phyloP scores from a whole-genome alignment of 2,797 vertebrate genomes.

The Characodon lateralis region DNA sequence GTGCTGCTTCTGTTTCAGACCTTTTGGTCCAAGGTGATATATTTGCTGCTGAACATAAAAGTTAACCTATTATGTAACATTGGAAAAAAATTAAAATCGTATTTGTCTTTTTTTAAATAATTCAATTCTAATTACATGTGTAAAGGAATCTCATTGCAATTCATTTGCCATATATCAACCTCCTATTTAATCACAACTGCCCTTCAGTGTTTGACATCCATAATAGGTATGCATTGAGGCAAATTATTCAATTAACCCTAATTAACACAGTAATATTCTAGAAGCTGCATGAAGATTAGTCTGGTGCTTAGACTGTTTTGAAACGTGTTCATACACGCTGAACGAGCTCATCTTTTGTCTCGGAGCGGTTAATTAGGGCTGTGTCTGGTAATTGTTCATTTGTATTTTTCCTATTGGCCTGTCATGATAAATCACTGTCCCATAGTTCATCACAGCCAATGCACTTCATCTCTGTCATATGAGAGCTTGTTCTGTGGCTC shows the following conservation, averaged over 20 bases:
- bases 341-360: conserved; percentile 74
- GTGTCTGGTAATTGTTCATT: conserved; percentile 81
- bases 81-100: background rate
- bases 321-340: conserved; percentile 64
- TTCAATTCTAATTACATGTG: conserved; percentile 20
- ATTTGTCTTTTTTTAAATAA: background rate
- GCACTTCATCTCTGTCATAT: conserved; percentile 75
- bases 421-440: conserved; percentile 72
- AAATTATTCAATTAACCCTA: conserved; percentile 80
- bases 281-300: conserved; percentile 67
- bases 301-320: conserved; percentile 54
- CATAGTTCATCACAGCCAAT: conserved; percentile 67
- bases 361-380: conserved; percentile 71
- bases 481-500: conserved; percentile 57
- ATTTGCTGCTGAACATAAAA: background rate
- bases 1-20: background rate
- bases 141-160: conserved; percentile 43
- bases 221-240: conserved; percentile 62
- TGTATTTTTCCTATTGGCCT: conserved; percentile 78
- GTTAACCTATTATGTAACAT: background rate
- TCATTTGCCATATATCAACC: conserved; percentile 32
- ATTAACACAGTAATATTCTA: conserved; percentile 77
- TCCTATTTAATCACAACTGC: conserved; percentile 58
- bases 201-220: conserved; percentile 66
- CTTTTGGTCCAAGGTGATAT: background rate